These are phyloP conservation scores for Cryptus viduatorius DNA, from an alignment of 2,888 invertebrate genomes.

Conservation along the genomic window DNA sequence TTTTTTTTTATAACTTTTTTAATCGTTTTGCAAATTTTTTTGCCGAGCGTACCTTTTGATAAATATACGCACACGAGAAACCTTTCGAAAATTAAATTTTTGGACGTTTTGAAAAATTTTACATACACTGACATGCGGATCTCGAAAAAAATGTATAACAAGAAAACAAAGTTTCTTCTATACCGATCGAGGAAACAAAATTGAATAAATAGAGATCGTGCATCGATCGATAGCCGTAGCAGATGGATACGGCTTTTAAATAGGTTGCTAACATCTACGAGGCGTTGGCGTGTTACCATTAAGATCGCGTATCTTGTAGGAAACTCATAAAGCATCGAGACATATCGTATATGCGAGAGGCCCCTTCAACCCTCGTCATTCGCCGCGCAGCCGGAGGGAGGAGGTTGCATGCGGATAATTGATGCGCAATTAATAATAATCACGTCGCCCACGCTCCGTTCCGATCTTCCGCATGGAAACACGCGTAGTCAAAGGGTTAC, in stretches of 20 bases:
- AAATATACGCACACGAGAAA: too few species aligned
- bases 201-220: too few species aligned
- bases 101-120: too few species aligned
- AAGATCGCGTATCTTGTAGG: conserved; percentile 24
- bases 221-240: neutral
- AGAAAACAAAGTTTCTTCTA: too few species aligned
- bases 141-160: too few species aligned
- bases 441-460: conserved; percentile 30
- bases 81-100: too few species aligned
- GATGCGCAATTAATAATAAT: conserved; percentile 53
- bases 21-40: too few species aligned
- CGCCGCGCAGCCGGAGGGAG: neutral
- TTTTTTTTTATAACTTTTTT: too few species aligned
- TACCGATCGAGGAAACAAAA: too few species aligned
- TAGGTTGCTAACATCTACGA: conserved; percentile 29
- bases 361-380: conserved; percentile 4
- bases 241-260: neutral
- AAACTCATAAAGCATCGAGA: conserved; percentile 40
- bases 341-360: conserved; percentile 1
- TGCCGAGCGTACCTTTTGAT: too few species aligned
- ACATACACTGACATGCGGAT: too few species aligned
- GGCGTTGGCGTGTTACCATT: conserved; percentile 51
- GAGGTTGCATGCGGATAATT: conserved; percentile 42
- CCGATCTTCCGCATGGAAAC: neutral
- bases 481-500: neutral